Evolutionary conservation across 2,113 vertebrate species (phyloP), one percentile per base, ranked within the genome.

Genomic region (Thymallus thymallus): DNA sequence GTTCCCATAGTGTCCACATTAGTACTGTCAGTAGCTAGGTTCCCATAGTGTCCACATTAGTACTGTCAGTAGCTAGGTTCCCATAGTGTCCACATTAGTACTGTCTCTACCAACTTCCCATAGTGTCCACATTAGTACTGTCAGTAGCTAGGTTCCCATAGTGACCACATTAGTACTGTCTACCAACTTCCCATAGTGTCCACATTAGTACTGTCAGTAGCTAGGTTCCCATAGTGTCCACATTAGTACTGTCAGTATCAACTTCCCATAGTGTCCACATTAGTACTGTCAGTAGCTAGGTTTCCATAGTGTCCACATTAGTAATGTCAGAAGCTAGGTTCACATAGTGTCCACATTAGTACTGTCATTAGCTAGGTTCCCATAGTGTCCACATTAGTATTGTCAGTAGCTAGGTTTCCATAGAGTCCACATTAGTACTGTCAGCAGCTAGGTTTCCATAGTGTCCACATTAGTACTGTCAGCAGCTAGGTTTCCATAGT

Each of bases 91-190:
- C n/a, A n/a, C n/a, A n/a, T n/a, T n/a, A n/a, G n/a, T n/a, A n/a
- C 29, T 14, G 6, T 29, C 2, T 55, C 45, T 24, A 7, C 23
- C 4, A 9, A 46, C 4, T 55, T 16, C 16, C 23, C 48, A 24
- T 29, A 18, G 35, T 9, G 10, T 55, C 68, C 46, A 29, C 20
- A 12, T 14, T 75, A 65, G 73, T 78, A 60, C 51, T 12, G 46
- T 70, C 48, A 18, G 69, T 32, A 77, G 82, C 84, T 86, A 81
- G 26, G 60, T 85, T 45, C n/a, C n/a, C n/a, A n/a, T n/a, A n/a
- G n/a, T n/a, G n/a, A n/a, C n/a, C n/a, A n/a, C n/a, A n/a, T n/a
- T n/a, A n/a, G n/a, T n/a, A n/a, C n/a, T n/a, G n/a, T 55, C 45
- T 24, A 7, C 23, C 4, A 9, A 46, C 4, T 55, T 16, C 16